A percentile compares a stretch with the other conserved stretches of the same genome.
These are phyloP conservation scores for Ammodytes dubius DNA, from an alignment of 2,113 vertebrate genomes.

Conservation along the genomic window DNA sequence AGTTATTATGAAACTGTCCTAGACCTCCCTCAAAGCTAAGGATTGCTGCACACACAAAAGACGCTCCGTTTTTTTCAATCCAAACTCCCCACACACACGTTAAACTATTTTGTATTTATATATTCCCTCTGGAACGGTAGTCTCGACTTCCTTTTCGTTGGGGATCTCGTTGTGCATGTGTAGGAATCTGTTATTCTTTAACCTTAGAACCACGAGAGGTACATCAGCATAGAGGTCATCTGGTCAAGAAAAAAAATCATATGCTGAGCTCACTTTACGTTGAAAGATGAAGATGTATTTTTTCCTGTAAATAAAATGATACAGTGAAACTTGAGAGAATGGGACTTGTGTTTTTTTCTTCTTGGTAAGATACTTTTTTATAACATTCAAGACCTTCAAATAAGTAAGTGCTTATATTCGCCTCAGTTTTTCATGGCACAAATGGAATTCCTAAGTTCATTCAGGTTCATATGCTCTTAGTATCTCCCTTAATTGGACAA, in stretches of 20 bases:
- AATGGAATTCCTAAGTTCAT: not conserved
- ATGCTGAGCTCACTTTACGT: constrained; percentile 57
- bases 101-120: constrained; percentile 36
- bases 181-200: constrained; percentile 50
- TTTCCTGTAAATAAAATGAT: constrained; percentile 79
- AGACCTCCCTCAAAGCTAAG: constrained; percentile 35
- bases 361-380: not conserved
- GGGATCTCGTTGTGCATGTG: constrained; percentile 44
- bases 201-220: constrained; percentile 30
- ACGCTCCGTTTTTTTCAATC: constrained; percentile 16
- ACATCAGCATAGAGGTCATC: constrained; percentile 31
- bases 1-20: not conserved
- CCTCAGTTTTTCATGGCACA: constrained; percentile 3
- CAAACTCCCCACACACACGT: not conserved
- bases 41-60: constrained; percentile 9
- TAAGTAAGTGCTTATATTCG: not conserved
- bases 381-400: not conserved
- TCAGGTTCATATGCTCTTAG: not conserved
- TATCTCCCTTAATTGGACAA: not conserved
- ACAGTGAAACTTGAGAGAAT: constrained; percentile 42
- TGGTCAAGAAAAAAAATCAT: constrained; percentile 37
- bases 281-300: constrained; percentile 76
- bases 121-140: constrained; percentile 22
- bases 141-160: constrained; percentile 2
- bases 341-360: not conserved